A percentile compares a stretch with the other conserved stretches of the same genome.
Evolutionary conservation across 2,888 invertebrate species (phyloP).

Genomic region (Macroteleia sp.): DNA sequence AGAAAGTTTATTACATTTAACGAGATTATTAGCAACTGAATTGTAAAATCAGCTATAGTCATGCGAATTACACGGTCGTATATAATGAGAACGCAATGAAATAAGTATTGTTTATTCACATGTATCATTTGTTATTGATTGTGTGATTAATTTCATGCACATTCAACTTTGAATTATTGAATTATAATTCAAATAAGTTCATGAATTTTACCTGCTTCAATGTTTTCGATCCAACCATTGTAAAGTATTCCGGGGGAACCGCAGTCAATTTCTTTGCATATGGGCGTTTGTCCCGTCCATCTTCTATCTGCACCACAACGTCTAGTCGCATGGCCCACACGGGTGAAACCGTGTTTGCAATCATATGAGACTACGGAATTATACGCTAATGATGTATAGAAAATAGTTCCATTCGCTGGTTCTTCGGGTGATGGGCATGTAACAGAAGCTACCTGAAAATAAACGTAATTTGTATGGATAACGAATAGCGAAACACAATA

Average conservation of each 20-base stretch:
- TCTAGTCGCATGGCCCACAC: conserved; percentile 95
- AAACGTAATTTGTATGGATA: conserved; percentile 25
- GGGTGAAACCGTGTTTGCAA: conserved; percentile 96
- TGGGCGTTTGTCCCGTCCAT: conserved; percentile 96
- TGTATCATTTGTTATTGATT: conserved; percentile 17
- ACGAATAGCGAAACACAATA: not conserved
- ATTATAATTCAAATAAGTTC: conserved; percentile 35
- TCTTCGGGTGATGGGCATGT: conserved; percentile 96
- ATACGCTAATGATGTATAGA: conserved; percentile 96
- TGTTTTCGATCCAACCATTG: conserved; percentile 98
- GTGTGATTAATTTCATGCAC: conserved; percentile 19
- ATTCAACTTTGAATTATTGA: conserved; percentile 24
- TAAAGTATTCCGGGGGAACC: conserved; percentile 96
- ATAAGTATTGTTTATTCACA: no score
- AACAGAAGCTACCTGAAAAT: conserved; percentile 91
- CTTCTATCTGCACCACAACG: conserved; percentile 96
- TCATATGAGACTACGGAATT: conserved; percentile 98
- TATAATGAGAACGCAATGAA: no score
- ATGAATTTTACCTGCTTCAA: conserved; percentile 86
- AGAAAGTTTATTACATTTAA: not conserved
- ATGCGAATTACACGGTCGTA: no score
- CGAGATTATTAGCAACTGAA: not conserved
- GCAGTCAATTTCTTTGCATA: conserved; percentile 99
- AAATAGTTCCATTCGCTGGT: conserved; percentile 96
- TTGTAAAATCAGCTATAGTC: no score